Percentiles rank a stretch among this genome's conserved stretches.
phyloP scores from a whole-genome alignment of 2,797 vertebrate genomes.

The Bovichtus variegatus region DNA sequence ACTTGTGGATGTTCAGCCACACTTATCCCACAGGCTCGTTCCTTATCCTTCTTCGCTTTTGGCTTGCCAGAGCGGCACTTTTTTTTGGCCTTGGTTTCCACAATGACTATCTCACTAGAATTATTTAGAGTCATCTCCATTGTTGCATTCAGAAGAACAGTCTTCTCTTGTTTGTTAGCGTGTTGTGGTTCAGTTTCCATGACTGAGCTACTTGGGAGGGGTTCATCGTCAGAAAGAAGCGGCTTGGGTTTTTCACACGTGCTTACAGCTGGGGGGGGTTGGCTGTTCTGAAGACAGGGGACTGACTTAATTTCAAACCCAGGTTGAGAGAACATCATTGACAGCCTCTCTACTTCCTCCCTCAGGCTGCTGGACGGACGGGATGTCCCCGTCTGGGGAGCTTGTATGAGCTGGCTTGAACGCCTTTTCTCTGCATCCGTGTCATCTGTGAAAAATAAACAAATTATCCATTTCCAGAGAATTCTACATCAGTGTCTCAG shows the following conservation, averaged over 20 bases:
- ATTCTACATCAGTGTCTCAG: background rate
- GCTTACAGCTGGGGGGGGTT: background rate
- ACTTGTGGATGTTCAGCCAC: background rate
- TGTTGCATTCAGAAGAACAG: constrained; percentile 67
- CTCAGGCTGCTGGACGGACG: constrained; percentile 36
- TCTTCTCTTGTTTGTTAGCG: constrained; percentile 55
- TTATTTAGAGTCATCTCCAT: constrained; percentile 83
- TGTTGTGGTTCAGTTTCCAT: constrained; percentile 26
- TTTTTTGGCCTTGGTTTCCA: constrained; percentile 72
- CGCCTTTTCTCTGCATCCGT: constrained; percentile 5
- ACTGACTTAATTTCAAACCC: constrained; percentile 28
- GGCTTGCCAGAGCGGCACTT: background rate
- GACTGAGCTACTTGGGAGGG: background rate
- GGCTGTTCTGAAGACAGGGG: constrained; percentile 7
- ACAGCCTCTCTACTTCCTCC: constrained; percentile 54
- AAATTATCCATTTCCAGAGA: background rate
- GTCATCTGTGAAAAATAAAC: constrained; percentile 35
- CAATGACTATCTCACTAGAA: constrained; percentile 71
- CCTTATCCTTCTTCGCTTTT: constrained; percentile 33
- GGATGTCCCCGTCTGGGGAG: background rate
- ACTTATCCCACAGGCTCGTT: background rate
- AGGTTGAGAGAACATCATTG: constrained; percentile 34
- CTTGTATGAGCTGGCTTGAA: background rate
- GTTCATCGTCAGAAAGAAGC: background rate
- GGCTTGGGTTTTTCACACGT: background rate